A percentile compares a stretch with the other conserved stretches of the same genome.
These are phyloP conservation scores for Rhea americana DNA, from an alignment of 2,113 vertebrate genomes.

Conservation along the genomic window DNA sequence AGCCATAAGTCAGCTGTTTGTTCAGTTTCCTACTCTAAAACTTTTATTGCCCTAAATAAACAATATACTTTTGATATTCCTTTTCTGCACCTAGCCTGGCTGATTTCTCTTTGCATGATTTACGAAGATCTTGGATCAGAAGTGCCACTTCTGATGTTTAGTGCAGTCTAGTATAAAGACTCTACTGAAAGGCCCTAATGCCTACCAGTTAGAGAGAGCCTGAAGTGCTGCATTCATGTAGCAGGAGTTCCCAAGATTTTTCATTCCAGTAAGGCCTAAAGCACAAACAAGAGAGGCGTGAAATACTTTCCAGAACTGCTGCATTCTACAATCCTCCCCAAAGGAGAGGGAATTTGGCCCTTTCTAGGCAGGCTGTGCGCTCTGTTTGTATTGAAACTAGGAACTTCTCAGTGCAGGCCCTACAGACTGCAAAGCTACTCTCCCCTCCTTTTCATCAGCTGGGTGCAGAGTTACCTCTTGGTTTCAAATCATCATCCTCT, in stretches of 20 bases:
- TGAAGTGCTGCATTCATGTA: slow-evolving; percentile 99
- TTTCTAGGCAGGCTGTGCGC: neutral
- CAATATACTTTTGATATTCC: neutral
- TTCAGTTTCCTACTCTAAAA: neutral
- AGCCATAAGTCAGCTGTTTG: neutral
- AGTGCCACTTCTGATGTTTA: neutral
- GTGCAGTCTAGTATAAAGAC: neutral
- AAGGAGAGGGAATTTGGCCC: neutral
- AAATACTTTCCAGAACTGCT: neutral
- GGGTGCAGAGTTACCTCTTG: slow-evolving; percentile 82
- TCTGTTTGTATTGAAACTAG: neutral
- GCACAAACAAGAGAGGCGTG: neutral
- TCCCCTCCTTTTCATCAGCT: neutral
- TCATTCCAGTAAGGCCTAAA: slow-evolving; percentile 96
- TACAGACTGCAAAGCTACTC: neutral
- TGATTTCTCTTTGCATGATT: neutral
- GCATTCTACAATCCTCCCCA: neutral
- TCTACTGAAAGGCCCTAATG: neutral
- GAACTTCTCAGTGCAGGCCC: neutral
- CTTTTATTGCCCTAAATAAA: neutral
- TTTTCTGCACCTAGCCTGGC: neutral
- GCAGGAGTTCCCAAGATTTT: slow-evolving; percentile 98
- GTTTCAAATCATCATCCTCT: slow-evolving; percentile 95
- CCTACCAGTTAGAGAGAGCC: slow-evolving; percentile 97
- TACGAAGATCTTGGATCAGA: neutral